These are phyloP conservation scores for Drosophila funebris DNA, from an alignment of 1,140 invertebrate species.

Conservation along the genomic window DNA sequence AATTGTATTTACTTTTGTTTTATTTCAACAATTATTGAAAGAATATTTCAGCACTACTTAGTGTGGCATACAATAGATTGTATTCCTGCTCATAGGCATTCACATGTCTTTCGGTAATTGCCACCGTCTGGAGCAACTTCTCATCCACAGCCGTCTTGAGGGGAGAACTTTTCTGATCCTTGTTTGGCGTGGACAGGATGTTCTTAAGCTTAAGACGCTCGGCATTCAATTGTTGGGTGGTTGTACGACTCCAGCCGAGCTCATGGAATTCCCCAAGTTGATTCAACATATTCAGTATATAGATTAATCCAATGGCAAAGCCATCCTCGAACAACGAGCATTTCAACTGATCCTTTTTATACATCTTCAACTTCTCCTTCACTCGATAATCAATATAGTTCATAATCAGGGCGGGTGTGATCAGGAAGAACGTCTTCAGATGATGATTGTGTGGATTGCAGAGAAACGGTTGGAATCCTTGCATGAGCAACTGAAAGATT, in stretches of 20 bases:
- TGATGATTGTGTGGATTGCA: conserved; percentile 94
- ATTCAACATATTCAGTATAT: conserved; percentile 89
- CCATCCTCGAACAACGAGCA: conserved; percentile 97
- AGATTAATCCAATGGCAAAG: conserved; percentile 96
- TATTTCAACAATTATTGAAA: conserved; percentile 86
- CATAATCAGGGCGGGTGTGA: conserved; percentile 96
- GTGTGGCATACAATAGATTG: conserved; percentile 94
- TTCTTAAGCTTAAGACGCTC: conserved; percentile 87
- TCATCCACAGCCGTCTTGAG: conserved; percentile 86
- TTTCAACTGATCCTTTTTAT: conserved; percentile 88
- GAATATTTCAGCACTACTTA: conserved; percentile 97
- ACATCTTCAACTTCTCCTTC: conserved; percentile 95
- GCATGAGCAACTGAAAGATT: conserved; percentile 89
- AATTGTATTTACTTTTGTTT: neutral
- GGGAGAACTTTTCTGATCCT: conserved; percentile 32
- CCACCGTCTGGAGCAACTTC: conserved; percentile 96
- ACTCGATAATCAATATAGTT: conserved; percentile 98
- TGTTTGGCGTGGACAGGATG: conserved; percentile 77
- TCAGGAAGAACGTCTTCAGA: conserved; percentile 96
- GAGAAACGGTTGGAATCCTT: conserved; percentile 96
- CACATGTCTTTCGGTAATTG: conserved; percentile 93
- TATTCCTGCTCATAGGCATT: conserved; percentile 94
- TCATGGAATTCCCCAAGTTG: conserved; percentile 94
- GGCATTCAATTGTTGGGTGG: conserved; percentile 88
- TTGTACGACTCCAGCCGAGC: conserved; percentile 97